These are phyloP conservation scores for Leptoteleia sp. DNA, from an alignment of 1,140 invertebrate genomes.

Conservation along the genomic window DNA sequence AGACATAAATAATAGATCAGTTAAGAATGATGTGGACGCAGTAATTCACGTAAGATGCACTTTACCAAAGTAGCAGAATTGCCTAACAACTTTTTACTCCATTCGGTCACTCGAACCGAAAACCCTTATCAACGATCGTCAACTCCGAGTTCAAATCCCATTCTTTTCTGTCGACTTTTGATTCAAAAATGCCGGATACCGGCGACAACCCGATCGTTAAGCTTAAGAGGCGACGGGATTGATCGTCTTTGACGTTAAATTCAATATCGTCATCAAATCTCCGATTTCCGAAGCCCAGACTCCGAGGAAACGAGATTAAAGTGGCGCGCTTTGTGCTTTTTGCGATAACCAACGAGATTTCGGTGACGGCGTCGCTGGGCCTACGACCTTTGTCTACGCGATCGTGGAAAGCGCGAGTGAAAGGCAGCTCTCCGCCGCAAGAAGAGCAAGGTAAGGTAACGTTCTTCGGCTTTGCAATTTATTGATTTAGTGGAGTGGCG, in stretches of 20 bases:
- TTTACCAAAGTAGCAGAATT: too few relatives aligned
- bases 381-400: slow-evolving; percentile 54
- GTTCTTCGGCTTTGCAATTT: slow-evolving; percentile 66
- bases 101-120: too few relatives aligned
- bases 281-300: slow-evolving; percentile 25
- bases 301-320: slow-evolving; percentile 48
- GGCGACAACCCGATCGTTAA: slow-evolving; percentile 24
- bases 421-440: slow-evolving; percentile 46
- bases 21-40: too few relatives aligned
- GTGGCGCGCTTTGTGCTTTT: slow-evolving; percentile 51
- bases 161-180: too few relatives aligned
- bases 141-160: slow-evolving; percentile 14
- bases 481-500: slow-evolving; percentile 61
- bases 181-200: too few relatives aligned
- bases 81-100: too few relatives aligned
- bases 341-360: slow-evolving; percentile 62
- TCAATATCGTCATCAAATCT: slow-evolving; percentile 58
- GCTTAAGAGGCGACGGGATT: slow-evolving; percentile 43
- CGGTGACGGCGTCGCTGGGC: slow-evolving; percentile 40
- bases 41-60: too few relatives aligned
- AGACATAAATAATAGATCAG: too few relatives aligned
- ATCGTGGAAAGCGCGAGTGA: slow-evolving; percentile 38
- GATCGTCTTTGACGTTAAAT: slow-evolving; percentile 50
- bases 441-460: slow-evolving; percentile 53
- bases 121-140: too few relatives aligned